Percentiles rank a stretch among this genome's conserved stretches.
Evolutionary conservation across 2,113 vertebrate genomes (phyloP).

Genomic region (Athene cunicularia): DNA sequence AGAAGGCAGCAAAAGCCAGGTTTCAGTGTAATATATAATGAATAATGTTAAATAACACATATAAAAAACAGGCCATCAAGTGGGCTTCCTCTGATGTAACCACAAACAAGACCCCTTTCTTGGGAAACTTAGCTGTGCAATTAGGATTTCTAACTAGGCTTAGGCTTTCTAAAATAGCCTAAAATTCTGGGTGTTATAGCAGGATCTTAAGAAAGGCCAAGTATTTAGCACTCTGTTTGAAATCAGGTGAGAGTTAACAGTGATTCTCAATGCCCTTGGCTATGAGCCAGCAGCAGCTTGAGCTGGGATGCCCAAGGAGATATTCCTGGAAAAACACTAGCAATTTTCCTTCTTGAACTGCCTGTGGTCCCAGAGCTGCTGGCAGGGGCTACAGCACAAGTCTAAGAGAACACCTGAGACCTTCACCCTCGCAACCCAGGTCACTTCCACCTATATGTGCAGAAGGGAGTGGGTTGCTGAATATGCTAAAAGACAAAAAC

Average conservation of each 20-base stretch:
- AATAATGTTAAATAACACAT: neutral
- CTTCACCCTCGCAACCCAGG: neutral
- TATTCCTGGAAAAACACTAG: neutral
- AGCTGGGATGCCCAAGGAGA: neutral
- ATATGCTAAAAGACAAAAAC: fast-evolving
- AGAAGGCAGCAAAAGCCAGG: neutral
- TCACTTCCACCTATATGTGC: neutral
- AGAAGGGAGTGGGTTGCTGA: neutral
- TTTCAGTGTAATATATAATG: neutral
- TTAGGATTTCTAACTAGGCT: neutral
- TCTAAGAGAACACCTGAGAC: neutral
- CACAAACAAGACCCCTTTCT: fast-evolving
- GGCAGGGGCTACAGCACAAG: neutral
- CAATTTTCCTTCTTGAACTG: neutral
- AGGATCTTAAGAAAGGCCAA: neutral
- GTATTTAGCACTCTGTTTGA: neutral
- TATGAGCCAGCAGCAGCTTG: neutral
- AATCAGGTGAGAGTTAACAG: neutral
- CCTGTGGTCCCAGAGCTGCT: neutral
- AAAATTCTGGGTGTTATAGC: neutral
- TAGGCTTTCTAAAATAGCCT: neutral
- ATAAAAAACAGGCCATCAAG: neutral
- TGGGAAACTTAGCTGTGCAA: neutral
- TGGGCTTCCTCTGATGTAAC: fast-evolving
- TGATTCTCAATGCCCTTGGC: neutral